Base-by-base conservation (phyloP, 1,140 invertebrate species). In the Lasioglossum baleicum region DNA sequence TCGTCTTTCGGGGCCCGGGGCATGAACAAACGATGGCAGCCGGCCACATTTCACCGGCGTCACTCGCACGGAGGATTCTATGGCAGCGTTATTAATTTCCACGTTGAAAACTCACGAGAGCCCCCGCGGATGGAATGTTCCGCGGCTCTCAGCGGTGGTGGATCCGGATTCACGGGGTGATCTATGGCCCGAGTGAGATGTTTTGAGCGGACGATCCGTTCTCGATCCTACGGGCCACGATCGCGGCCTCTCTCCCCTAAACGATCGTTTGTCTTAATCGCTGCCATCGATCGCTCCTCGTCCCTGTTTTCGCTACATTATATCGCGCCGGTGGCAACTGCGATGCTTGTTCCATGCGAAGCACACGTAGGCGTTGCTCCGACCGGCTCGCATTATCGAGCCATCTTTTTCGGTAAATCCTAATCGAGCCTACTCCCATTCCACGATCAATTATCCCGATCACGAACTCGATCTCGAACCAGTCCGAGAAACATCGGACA, bases 121-220 rank as follows among this genome's bases (percentile, higher is more conserved):
- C 71, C 73, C 63, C 83, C 71, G 75, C 72, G 85, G 76, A 64
- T 75, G 74, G 83, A 86, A 86, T 83, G 77, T 63, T 85, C 72
- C 83, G 64, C 80, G 80, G 83, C 61, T 83, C 82, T 81, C 83
- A 85, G 80, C 84, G 75, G 87, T 82, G 82, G 75, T 77, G 84
- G 64, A 87, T 83, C 83, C 80, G 76, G 87, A 85, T 86, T 60
- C 76, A 82, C 73, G 72, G 75, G 67, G 77, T 93, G 91, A 93
- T 93, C 90, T 92, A 93, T 92, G 83, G 87, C 31, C 74, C 88
- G 87, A 92, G 91, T 92, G 91, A 92, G 92, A 92, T 91, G 89
- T 92, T 92, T 91, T 92, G 91, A 92, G 74, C 81, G 90, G 90
- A 63, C 88, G 88, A 93, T 93, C 89, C 84, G 88, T 93, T 92